These are phyloP conservation scores for Poeciliopsis occidentalis DNA, from an alignment of 2,113 vertebrate genomes.

Conservation along the genomic window DNA sequence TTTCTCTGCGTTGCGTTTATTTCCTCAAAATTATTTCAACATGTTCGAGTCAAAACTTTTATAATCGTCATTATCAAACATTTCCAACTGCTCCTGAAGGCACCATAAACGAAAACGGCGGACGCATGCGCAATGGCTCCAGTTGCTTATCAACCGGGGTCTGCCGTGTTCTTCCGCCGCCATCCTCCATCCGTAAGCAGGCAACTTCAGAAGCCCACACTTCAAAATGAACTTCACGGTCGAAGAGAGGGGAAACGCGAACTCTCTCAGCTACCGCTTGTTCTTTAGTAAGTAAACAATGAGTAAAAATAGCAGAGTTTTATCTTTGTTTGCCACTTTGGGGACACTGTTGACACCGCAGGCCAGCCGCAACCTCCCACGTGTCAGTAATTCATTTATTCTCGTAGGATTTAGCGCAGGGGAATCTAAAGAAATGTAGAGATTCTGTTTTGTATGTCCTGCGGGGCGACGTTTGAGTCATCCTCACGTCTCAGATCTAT, in stretches of 20 bases:
- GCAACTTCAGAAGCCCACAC: slow-evolving; percentile 2
- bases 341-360: background rate
- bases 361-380: slow-evolving; percentile 54
- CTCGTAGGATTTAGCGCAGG: background rate
- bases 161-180: slow-evolving; percentile 23
- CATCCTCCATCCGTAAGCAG: slow-evolving; percentile 23
- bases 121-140: slow-evolving; percentile 48
- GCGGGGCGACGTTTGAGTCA: background rate
- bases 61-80: background rate
- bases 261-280: slow-evolving; percentile 85
- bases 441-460: background rate
- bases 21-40: background rate
- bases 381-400: slow-evolving; percentile 64
- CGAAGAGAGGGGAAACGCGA: slow-evolving; percentile 86
- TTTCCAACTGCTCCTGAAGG: slow-evolving; percentile 26
- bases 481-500: background rate
- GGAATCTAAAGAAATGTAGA: background rate
- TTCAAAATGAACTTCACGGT: slow-evolving; percentile 80
- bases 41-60: background rate
- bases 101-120: background rate
- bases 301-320: background rate
- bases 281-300: slow-evolving; percentile 87
- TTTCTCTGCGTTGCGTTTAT: no score
- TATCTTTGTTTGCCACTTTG: background rate
- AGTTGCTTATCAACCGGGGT: rapidly evolving